Conservation (phyloP, 2,113 vertebrate species). For the Sapayoa aenigma region DNA sequence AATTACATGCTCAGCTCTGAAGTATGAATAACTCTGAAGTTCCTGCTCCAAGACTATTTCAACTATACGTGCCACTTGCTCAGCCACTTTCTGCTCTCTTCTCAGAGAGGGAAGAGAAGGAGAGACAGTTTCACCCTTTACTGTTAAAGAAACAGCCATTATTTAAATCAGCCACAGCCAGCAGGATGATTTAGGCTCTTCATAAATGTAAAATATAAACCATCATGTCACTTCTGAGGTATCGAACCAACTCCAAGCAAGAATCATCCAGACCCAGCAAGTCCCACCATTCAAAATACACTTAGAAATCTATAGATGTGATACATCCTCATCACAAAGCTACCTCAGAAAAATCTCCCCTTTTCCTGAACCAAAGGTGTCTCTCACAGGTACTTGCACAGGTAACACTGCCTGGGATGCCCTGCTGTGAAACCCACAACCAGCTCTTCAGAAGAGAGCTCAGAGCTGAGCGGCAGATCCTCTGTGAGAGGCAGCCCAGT, state of each 20-base stretch:
- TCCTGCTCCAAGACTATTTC: background rate
- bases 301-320: background rate
- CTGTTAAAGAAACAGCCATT: background rate
- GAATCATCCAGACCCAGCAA: background rate
- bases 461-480: background rate
- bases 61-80: background rate
- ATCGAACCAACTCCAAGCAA: background rate
- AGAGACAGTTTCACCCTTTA: background rate
- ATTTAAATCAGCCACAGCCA: background rate
- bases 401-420: background rate
- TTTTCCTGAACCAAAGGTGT: background rate
- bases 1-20: constrained; percentile 31
- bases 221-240: background rate
- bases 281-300: background rate
- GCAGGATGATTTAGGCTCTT: background rate
- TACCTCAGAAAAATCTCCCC: background rate
- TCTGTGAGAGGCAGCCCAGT: background rate
- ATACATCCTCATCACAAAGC: background rate
- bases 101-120: background rate
- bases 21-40: background rate
- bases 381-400: background rate
- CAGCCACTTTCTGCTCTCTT: background rate
- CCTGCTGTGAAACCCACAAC: background rate
- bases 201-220: background rate
- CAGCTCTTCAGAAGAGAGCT: background rate